phyloP scores from a whole-genome alignment of 2,797 vertebrate species.

The Betta splendens region DNA sequence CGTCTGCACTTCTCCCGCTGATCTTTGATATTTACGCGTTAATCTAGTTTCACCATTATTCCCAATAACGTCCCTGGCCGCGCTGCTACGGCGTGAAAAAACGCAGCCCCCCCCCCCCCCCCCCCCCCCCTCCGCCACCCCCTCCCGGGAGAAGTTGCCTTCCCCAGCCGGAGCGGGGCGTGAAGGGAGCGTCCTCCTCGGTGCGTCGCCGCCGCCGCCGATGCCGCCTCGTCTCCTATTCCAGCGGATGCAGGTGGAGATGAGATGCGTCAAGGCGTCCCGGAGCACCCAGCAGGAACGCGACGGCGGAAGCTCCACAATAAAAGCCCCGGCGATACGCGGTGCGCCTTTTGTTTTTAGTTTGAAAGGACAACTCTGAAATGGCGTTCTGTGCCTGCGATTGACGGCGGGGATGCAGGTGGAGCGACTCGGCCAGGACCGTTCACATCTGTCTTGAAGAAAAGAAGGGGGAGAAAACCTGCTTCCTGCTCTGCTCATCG shows the following conservation, averaged over 20 bases:
- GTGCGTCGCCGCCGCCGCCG: slow-evolving; percentile 56
- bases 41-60: not conserved
- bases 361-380: slow-evolving; percentile 42
- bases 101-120: slow-evolving; percentile 4
- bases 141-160: slow-evolving; percentile 56
- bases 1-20: not conserved
- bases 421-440: slow-evolving; percentile 75
- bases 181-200: slow-evolving; percentile 63
- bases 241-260: slow-evolving; percentile 63
- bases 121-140: not conserved
- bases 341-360: not conserved
- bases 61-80: not conserved
- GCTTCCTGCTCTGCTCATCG: slow-evolving; percentile 50
- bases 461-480: slow-evolving; percentile 65
- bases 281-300: not conserved
- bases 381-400: not conserved
- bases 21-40: not conserved
- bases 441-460: slow-evolving; percentile 78
- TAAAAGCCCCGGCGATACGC: slow-evolving; percentile 10
- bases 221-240: slow-evolving; percentile 51
- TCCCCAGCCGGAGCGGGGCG: slow-evolving; percentile 66
- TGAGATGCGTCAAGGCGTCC: slow-evolving; percentile 49
- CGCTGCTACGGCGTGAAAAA: not conserved
- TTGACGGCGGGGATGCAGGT: slow-evolving; percentile 75
- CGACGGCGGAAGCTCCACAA: slow-evolving; percentile 21